These are phyloP conservation scores for Serilophus lunatus DNA, from an alignment of 2,113 vertebrate species.

Conservation along the genomic window DNA sequence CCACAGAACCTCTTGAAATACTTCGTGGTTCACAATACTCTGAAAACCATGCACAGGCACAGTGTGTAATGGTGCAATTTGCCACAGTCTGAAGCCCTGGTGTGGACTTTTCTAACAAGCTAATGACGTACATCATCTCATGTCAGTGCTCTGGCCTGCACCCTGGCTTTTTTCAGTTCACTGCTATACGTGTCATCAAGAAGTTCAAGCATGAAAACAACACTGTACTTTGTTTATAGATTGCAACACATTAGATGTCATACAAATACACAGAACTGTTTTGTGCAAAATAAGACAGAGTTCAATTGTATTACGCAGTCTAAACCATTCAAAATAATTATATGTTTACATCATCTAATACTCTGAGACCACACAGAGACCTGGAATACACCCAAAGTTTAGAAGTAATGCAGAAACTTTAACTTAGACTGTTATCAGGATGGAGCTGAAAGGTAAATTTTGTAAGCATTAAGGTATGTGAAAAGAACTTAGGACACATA, in stretches of 20 bases:
- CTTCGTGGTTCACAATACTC: background rate
- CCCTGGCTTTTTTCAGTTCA: background rate
- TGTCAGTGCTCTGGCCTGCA: background rate
- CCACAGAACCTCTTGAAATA: background rate
- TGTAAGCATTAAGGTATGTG: background rate
- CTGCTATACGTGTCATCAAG: background rate
- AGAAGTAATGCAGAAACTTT: background rate
- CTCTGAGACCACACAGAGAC: background rate
- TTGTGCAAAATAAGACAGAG: background rate
- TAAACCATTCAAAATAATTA: background rate
- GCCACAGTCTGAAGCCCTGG: background rate
- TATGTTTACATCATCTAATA: background rate
- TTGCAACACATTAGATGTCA: background rate
- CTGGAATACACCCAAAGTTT: background rate
- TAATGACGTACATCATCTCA: background rate
- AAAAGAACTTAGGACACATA: background rate
- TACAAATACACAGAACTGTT: background rate
- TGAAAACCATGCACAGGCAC: background rate
- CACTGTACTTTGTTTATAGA: background rate
- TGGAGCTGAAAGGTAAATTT: background rate
- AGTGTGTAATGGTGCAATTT: background rate
- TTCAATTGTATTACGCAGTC: background rate
- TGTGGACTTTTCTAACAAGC: background rate
- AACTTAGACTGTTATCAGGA: background rate
- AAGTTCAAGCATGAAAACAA: background rate